Conservation (phyloP, 1,140 invertebrate genomes). For the Portunus trituberculatus region DNA sequence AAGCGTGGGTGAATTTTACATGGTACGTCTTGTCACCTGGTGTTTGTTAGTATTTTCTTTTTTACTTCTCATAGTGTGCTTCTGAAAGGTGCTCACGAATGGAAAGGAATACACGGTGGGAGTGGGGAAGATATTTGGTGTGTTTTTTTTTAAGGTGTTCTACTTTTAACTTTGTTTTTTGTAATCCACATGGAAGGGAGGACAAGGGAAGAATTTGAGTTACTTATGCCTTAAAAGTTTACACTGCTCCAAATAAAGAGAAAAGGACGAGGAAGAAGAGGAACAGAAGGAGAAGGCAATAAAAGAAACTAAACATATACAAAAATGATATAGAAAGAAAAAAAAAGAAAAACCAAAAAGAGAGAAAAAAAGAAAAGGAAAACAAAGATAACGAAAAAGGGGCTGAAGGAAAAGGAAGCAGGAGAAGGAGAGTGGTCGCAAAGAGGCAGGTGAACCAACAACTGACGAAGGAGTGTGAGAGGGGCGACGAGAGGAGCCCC, state of each 20-base stretch:
- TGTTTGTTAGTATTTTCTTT: background rate
- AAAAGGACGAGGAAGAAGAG: background rate
- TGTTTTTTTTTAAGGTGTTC: too few species aligned
- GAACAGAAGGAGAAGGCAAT: background rate
- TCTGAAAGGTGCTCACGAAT: background rate
- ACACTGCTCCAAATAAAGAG: background rate
- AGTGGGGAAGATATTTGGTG: too few species aligned
- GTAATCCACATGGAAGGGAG: too few species aligned
- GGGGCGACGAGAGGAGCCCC: background rate
- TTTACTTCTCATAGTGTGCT: too few species aligned
- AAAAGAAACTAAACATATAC: background rate
- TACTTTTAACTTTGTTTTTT: too few species aligned
- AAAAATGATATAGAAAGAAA: background rate
- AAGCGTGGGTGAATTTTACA: background rate
- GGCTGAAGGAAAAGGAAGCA: background rate
- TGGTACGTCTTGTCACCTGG: background rate
- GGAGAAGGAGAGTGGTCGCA: background rate
- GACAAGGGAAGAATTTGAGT: too few species aligned
- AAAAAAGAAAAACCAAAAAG: background rate
- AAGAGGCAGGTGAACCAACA: too few species aligned
- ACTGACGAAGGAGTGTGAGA: background rate
- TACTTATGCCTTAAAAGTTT: too few species aligned
- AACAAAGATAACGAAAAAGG: background rate
- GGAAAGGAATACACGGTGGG: too few species aligned
- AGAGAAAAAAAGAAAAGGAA: background rate